Percentiles rank a stretch among this genome's conserved stretches.
Conservation (phyloP, 2,888 invertebrate species). For the Tanypteryx hageni region DNA sequence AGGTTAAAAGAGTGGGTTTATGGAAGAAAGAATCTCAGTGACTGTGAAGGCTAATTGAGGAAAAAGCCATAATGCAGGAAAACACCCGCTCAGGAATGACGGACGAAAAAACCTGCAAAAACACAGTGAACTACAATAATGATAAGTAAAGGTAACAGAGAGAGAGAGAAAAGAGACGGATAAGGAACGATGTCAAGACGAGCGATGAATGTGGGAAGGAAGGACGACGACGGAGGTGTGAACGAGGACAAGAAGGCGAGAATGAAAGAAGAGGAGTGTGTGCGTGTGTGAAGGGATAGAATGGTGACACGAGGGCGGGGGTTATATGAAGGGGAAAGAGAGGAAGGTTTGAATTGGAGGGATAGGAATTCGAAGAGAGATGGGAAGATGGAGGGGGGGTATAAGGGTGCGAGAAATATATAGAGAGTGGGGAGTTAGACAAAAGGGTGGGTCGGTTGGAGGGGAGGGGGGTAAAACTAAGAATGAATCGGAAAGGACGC, state of each 20-base stretch:
- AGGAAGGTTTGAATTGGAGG: neutral
- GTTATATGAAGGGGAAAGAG: neutral
- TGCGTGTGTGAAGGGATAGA: neutral
- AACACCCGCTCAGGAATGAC: neutral
- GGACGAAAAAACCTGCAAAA: neutral
- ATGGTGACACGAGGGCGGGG: neutral
- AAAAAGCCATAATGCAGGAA: neutral
- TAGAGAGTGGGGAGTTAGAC: slow-evolving; percentile 29
- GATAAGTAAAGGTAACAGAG: neutral
- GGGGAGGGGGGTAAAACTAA: neutral
- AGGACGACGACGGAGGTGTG: neutral
- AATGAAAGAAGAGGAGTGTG: neutral
- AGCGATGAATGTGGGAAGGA: neutral
- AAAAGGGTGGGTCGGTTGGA: slow-evolving; percentile 1
- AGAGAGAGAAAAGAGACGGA: neutral
- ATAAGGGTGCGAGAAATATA: neutral
- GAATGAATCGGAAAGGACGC: slow-evolving; percentile 43
- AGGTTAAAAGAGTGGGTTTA: too few species aligned
- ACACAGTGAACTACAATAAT: neutral
- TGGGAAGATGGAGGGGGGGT: neutral
- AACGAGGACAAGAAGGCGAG: neutral
- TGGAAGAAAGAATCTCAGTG: too few species aligned
- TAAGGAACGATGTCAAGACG: neutral
- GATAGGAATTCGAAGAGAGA: neutral
- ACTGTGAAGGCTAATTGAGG: neutral